A percentile compares a stretch with the other conserved stretches of the same genome.
Conservation (phyloP, 2,797 vertebrate genomes). For the Centropyge bicolor region DNA sequence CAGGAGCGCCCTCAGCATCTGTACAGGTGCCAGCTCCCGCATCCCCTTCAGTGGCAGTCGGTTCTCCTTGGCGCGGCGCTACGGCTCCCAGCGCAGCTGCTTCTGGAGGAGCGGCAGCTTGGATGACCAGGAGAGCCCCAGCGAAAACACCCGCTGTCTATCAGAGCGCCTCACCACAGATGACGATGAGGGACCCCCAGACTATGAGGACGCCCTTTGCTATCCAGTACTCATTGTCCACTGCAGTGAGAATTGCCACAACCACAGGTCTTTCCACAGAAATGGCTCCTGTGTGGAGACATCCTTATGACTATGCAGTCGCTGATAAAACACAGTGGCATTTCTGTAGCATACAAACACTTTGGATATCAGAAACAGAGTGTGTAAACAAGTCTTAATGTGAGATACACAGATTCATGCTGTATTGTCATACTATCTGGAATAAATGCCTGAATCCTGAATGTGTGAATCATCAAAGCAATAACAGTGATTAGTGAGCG, state of each 20-base stretch:
- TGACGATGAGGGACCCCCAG: conserved; percentile 91
- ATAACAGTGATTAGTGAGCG: conserved; percentile 58
- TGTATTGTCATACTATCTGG: conserved; percentile 30
- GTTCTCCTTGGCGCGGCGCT: conserved; percentile 93
- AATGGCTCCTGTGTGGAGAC: conserved; percentile 97
- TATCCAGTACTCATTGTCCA: conserved; percentile 97
- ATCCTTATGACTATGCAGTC: conserved; percentile 88
- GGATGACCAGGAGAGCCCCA: conserved; percentile 92
- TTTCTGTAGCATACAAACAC: conserved; percentile 64
- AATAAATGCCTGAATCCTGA: conserved; percentile 61
- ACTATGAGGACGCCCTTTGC: conserved; percentile 95
- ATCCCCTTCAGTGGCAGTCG: conserved; percentile 93
- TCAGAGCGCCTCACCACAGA: conserved; percentile 89
- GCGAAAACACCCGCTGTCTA: conserved; percentile 93
- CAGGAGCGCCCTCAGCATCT: conserved; percentile 95
- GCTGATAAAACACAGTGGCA: conserved; percentile 24
- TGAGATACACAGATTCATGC: conserved; percentile 37
- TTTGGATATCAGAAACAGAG: conserved; percentile 26
- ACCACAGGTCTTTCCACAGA: conserved; percentile 95
- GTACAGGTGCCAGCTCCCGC: conserved; percentile 89
- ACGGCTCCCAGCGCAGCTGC: conserved; percentile 94
- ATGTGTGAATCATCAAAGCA: conserved; percentile 79
- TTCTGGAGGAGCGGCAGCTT: conserved; percentile 95
- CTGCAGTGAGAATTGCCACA: conserved; percentile 95
- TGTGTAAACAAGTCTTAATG: conserved; percentile 19